Conservation (phyloP, 92 coral and sea anemone genomes). For the Porites divaricata region DNA sequence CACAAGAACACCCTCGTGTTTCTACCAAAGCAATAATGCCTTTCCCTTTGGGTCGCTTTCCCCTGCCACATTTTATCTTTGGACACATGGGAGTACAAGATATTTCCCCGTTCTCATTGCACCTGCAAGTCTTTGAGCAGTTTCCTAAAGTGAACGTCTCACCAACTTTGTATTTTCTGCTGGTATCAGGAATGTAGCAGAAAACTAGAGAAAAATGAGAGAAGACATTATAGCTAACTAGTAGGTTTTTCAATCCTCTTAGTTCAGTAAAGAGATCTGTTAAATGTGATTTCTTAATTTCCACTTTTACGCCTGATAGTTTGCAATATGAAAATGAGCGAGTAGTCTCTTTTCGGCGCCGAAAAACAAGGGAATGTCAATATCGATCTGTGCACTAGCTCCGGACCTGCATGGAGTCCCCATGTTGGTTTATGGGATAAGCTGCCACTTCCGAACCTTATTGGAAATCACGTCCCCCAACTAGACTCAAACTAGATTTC, state of each 20-base stretch:
- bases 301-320: no score
- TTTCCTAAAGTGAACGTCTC: constrained; percentile 61
- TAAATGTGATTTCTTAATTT: neutral
- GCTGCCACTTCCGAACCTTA: no score
- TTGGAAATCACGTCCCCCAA: no score
- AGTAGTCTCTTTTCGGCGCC: no score
- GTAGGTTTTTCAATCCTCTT: neutral
- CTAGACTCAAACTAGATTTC: no score
- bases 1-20: constrained; percentile 62
- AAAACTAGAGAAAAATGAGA: constrained; percentile 30
- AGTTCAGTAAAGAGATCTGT: neutral
- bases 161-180: constrained; percentile 62
- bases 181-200: constrained; percentile 45
- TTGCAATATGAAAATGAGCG: no score
- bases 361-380: no score
- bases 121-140: constrained; percentile 71
- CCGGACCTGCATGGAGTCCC: no score
- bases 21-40: neutral
- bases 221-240: neutral
- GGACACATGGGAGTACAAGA: constrained; percentile 68
- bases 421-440: no score
- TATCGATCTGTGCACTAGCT: no score
- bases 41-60: constrained; percentile 42
- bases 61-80: constrained; percentile 65
- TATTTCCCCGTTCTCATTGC: constrained; percentile 71